Conservation (phyloP, 2,113 vertebrate species). For the Recurvirostra avosetta region DNA sequence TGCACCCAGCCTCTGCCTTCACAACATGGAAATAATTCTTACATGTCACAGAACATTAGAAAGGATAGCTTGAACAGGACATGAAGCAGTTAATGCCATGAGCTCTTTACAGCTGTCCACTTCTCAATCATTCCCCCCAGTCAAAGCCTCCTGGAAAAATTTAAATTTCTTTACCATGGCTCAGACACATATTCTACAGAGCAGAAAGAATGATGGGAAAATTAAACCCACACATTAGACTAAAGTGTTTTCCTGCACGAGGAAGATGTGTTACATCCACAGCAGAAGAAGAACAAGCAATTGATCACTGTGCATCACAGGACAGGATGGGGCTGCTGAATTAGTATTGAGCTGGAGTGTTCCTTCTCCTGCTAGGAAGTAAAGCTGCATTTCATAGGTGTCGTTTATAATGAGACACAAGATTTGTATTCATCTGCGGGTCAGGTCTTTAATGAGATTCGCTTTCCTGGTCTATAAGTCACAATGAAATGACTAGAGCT, state of each 20-base stretch:
- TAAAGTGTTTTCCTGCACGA: background rate
- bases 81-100: background rate
- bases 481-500: background rate
- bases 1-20: background rate
- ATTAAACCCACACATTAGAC: constrained; percentile 8
- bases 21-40: background rate
- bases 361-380: background rate
- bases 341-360: constrained; percentile 1
- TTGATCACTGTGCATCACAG: background rate
- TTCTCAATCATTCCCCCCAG: background rate
- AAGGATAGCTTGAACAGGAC: background rate
- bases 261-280: background rate
- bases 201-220: constrained; percentile 12
- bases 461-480: background rate
- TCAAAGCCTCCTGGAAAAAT: background rate
- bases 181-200: background rate
- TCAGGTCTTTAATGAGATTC: constrained; percentile 1
- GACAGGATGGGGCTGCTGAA: background rate
- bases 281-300: background rate
- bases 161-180: background rate
- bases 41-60: background rate
- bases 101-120: background rate
- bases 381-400: constrained; percentile 8
- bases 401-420: background rate
- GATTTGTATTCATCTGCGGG: constrained; percentile 3